A percentile compares a stretch with the other conserved stretches of the same genome.
These are phyloP conservation scores for Ctenomys sociabilis DNA, from an alignment of 2,113 vertebrate genomes.

Conservation along the genomic window DNA sequence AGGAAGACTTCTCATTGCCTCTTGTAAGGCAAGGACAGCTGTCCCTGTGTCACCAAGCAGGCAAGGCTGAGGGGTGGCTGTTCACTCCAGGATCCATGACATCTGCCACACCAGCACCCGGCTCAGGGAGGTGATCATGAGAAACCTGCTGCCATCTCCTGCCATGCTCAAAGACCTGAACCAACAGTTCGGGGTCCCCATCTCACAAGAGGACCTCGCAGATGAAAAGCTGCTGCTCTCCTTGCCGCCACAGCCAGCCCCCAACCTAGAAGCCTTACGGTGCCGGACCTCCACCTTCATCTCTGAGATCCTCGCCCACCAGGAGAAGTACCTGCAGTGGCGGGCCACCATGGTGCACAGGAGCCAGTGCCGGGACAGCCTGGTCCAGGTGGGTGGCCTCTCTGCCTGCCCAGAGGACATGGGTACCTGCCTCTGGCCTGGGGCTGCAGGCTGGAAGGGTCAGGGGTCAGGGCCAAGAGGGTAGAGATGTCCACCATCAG, in stretches of 20 bases:
- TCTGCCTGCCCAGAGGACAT: neutral
- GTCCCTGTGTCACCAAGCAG: rapidly evolving
- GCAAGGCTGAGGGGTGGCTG: neutral
- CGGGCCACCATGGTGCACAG: constrained; percentile 60
- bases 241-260: rapidly evolving
- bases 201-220: constrained; percentile 70
- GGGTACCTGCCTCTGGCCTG: neutral
- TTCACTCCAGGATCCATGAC: constrained; percentile 84
- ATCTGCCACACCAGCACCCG: constrained; percentile 81
- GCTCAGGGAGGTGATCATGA: constrained; percentile 84
- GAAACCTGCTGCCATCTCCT: constrained; percentile 88
- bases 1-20: too few species aligned
- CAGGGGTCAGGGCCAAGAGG: rapidly evolving
- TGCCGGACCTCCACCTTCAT: neutral
- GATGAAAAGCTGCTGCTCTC: neutral
- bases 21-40: rapidly evolving
- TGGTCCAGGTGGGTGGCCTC: constrained; percentile 82
- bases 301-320: neutral
- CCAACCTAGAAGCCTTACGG: rapidly evolving
- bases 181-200: constrained; percentile 82
- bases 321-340: constrained; percentile 76
- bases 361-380: constrained; percentile 40
- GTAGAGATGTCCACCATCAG: neutral
- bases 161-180: constrained; percentile 88
- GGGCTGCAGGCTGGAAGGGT: too few species aligned